These are phyloP conservation scores for Neodiprion fabricii DNA, from an alignment of 1,140 invertebrate species.

Conservation along the genomic window DNA sequence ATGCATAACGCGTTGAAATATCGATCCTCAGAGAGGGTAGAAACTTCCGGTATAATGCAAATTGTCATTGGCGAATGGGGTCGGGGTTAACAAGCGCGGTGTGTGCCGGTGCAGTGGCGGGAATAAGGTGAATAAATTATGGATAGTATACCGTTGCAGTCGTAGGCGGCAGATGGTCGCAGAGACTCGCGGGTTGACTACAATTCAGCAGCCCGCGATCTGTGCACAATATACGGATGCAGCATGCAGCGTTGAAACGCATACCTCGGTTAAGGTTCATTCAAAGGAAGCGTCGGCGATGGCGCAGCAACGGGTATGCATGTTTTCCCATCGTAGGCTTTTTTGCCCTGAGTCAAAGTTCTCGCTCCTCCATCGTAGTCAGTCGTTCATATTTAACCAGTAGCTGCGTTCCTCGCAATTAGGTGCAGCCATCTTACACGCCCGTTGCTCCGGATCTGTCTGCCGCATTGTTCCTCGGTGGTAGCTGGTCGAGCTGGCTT, in stretches of 20 bases:
- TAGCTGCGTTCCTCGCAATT: conserved; percentile 42
- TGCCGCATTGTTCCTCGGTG: conserved; percentile 34
- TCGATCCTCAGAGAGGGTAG: no score
- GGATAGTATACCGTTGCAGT: neutral
- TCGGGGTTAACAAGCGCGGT: neutral
- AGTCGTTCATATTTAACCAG: conserved; percentile 43
- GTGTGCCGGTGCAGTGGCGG: neutral
- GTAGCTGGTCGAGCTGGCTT: neutral
- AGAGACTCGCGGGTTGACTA: neutral
- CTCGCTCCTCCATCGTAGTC: neutral
- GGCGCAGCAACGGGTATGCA: no score
- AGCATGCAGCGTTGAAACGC: neutral
- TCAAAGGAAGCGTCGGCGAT: neutral
- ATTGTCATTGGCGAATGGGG: neutral
- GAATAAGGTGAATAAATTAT: conserved; percentile 6
- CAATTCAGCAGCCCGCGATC: neutral
- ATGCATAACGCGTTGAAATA: no score
- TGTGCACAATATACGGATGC: neutral
- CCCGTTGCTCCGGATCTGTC: conserved; percentile 31
- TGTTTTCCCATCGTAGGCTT: no score
- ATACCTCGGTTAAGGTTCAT: neutral
- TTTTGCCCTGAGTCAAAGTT: no score
- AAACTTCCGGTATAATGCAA: neutral
- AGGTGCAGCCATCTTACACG: conserved; percentile 37
- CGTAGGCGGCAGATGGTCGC: neutral